phyloP scores from a whole-genome alignment of 2,888 invertebrate genomes.

The Gari tellinella region DNA sequence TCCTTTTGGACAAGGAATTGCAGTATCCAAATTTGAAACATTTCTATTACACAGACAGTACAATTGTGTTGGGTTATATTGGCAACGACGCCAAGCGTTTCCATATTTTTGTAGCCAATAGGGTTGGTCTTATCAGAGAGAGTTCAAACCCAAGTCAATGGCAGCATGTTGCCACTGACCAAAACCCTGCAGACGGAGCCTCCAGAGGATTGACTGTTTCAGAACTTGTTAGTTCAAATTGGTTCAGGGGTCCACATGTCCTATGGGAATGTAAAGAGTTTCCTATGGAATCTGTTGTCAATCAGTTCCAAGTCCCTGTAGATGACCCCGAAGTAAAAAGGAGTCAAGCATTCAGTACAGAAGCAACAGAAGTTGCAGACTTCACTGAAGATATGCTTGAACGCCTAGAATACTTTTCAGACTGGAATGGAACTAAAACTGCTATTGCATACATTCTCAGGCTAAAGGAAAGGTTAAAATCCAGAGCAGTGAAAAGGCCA shows the following conservation, averaged over 20 bases:
- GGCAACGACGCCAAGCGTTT: slow-evolving; percentile 60
- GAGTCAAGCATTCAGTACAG: slow-evolving; percentile 4
- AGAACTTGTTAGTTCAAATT: slow-evolving; percentile 9
- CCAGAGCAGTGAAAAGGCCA: too few species aligned
- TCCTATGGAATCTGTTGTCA: slow-evolving; percentile 9
- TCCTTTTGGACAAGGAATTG: slow-evolving; percentile 39
- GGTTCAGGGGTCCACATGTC: slow-evolving; percentile 46
- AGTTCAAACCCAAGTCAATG: slow-evolving; percentile 52
- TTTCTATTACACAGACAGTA: slow-evolving; percentile 62
- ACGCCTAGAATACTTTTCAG: slow-evolving; percentile 33
- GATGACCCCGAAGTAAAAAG: slow-evolving; percentile 31
- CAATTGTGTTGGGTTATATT: slow-evolving; percentile 61
- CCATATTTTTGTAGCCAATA: slow-evolving; percentile 65
- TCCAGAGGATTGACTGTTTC: slow-evolving; percentile 45
- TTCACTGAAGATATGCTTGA: slow-evolving; percentile 11
- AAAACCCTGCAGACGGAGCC: slow-evolving; percentile 65
- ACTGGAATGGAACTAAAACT: slow-evolving; percentile 23
- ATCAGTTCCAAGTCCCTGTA: slow-evolving; percentile 4
- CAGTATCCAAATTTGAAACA: slow-evolving; percentile 16
- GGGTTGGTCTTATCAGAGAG: slow-evolving; percentile 59
- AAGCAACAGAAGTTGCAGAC: neutral
- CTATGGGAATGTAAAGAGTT: slow-evolving; percentile 33
- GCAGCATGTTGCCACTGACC: slow-evolving; percentile 49
- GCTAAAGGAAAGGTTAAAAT: too few species aligned
- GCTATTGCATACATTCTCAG: too few species aligned